Evolutionary conservation across 1,140 invertebrate genomes (phyloP), one percentile per base, ranked within the genome.

Genomic region (Pseudomyrmex cubaensis): DNA sequence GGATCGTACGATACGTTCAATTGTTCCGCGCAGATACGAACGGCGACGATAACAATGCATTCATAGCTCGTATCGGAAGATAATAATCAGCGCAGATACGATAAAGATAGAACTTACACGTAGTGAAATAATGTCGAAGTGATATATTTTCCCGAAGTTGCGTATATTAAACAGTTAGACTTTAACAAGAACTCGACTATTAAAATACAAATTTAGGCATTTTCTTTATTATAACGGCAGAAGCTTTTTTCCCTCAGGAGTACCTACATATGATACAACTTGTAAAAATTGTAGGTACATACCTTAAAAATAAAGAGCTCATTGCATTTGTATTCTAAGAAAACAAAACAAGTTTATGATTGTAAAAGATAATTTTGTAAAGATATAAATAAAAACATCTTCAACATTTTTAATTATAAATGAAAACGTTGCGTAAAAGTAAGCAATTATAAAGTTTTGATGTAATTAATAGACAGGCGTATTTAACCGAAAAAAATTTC

Each of bases 361-460:
- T 9, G 1, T 12, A 75, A 63, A 50, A 63, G 9, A 10, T 15
- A 7, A 63, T 75, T 13, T 35, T 75, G 63, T 15, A 9, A 63
- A 20, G 35, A 35, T 7, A 35, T 63, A 63, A 75, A 50, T 75
- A 44, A 44, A 63, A 63, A 46, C 73, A n/a, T n/a, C n/a, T n/a
- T n/a, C n/a, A n/a, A n/a, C n/a, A n/a, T n/a, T n/a, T n/a, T n/a
- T n/a, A n/a, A n/a, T n/a, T n/a, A n/a, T n/a, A n/a, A 75, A 50
- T 75, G 57, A 44, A 63, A 63, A 46, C 73, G 20, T 75, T 75
- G 63, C 2, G 15, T 74, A 63, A 44, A 75, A 59, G n/a, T 25
- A 56, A n/a, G 4, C 9, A n/a, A 74, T 74, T 35, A 46, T 75
- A 75, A 75, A 75, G 61, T 74, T 35, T 9, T 13, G 35, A 7